Evolutionary conservation across 23 tunicate species (phyloP).

Genomic region (Styela plicata): DNA sequence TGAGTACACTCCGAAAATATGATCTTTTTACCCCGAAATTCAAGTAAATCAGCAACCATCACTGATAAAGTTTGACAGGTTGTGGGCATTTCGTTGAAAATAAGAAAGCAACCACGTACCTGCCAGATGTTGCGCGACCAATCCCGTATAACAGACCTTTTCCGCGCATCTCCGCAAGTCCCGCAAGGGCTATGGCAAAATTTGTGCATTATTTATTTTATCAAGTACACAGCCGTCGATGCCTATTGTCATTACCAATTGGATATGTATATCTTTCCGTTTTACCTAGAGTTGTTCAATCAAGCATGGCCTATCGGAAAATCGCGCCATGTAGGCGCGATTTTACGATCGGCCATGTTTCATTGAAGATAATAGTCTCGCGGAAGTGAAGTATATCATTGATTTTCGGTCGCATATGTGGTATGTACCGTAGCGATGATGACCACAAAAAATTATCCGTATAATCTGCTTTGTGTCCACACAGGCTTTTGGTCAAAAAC

Average conservation of each 20-base stretch:
- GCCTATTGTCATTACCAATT: constrained; percentile 10
- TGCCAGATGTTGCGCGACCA: not conserved
- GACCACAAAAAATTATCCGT: not conserved
- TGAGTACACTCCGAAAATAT: too few relatives aligned
- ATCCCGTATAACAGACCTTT: not conserved
- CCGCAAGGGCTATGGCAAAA: not conserved
- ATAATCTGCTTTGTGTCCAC: not conserved
- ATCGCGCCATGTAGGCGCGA: not conserved
- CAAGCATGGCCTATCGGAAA: not conserved
- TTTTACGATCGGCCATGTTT: not conserved
- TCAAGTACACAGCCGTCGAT: not conserved
- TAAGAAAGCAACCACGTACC: not conserved
- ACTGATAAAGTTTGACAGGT: not conserved
- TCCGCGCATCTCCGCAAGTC: constrained; percentile 1
- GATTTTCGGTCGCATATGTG: not conserved
- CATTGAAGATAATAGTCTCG: not conserved
- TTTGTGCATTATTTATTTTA: constrained; percentile 14
- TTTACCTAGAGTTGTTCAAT: not conserved
- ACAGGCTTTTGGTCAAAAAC: not conserved
- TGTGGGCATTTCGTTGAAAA: not conserved
- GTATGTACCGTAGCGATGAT: not conserved
- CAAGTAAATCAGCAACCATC: too few relatives aligned
- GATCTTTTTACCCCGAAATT: too few relatives aligned
- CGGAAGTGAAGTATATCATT: not conserved
- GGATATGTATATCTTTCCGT: constrained; percentile 5